Conservation (phyloP, 2,888 invertebrate genomes). For the Drosophila hawaiiensis region DNA sequence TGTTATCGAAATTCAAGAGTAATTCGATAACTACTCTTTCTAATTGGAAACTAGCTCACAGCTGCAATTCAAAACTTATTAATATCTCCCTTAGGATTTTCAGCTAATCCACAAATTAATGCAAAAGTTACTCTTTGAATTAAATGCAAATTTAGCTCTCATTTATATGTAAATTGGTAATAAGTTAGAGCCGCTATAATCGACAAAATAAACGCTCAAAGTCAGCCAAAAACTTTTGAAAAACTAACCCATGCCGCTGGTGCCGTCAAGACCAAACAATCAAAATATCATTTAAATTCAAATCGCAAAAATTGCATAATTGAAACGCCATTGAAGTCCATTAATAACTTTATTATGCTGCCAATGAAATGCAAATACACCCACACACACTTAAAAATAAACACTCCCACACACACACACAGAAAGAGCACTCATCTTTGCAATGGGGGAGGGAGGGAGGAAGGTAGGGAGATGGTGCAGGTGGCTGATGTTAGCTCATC, state of each 20-base stretch:
- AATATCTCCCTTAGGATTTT: neutral
- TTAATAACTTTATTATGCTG: slow-evolving; percentile 77
- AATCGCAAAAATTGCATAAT: slow-evolving; percentile 79
- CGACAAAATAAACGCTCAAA: slow-evolving; percentile 25
- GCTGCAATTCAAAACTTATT: neutral
- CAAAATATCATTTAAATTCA: slow-evolving; percentile 77
- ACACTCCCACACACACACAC: slow-evolving; percentile 3
- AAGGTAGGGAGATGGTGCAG: neutral
- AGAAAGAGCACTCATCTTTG: slow-evolving; percentile 44
- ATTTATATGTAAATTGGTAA: slow-evolving; percentile 19
- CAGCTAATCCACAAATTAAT: neutral
- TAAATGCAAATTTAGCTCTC: slow-evolving; percentile 3
- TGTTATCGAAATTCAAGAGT: neutral
- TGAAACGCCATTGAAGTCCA: slow-evolving; percentile 78
- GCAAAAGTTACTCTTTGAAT: neutral
- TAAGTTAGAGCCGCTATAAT: slow-evolving; percentile 17
- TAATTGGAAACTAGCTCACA: neutral
- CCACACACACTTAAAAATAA: slow-evolving; percentile 25
- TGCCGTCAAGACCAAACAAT: slow-evolving; percentile 60
- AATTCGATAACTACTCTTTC: neutral
- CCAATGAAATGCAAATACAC: slow-evolving; percentile 62
- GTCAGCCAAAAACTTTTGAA: slow-evolving; percentile 33
- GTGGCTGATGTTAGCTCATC: slow-evolving; percentile 74
- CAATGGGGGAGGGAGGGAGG: neutral
- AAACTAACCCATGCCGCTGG: slow-evolving; percentile 16